Conservation (phyloP, 2,797 vertebrate genomes). For the Rhodeus uyekii region DNA sequence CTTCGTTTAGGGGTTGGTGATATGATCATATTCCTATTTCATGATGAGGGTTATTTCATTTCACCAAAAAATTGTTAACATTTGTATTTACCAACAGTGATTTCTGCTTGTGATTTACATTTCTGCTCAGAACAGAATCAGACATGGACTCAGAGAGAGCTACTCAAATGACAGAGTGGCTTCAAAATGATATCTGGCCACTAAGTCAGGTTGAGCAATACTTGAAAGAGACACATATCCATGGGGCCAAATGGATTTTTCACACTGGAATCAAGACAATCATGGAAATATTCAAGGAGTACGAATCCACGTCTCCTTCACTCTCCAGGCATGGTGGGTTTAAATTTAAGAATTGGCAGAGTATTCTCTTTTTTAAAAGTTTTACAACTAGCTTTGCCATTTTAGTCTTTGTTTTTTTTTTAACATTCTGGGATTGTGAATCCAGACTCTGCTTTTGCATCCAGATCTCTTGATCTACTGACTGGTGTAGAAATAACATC, state of each 20-base stretch:
- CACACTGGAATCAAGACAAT: not conserved
- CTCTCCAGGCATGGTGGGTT: not conserved
- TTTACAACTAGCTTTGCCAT: not conserved
- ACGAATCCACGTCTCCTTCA: not conserved
- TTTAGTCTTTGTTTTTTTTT: not conserved
- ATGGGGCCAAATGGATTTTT: not conserved
- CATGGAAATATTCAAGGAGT: not conserved
- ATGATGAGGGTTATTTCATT: too few relatives aligned
- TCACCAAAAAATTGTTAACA: too few relatives aligned
- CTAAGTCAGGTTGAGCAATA: not conserved
- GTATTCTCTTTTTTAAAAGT: not conserved
- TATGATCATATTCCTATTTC: too few relatives aligned
- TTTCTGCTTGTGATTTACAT: not conserved
- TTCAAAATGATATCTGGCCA: not conserved
- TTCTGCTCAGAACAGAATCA: not conserved
- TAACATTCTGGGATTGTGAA: not conserved
- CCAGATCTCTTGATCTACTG: not conserved
- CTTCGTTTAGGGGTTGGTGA: too few relatives aligned
- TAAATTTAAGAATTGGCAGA: not conserved
- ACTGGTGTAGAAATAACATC: not conserved
- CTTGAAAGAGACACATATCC: not conserved
- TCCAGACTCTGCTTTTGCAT: not conserved
- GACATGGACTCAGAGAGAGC: not conserved
- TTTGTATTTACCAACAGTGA: too few relatives aligned
- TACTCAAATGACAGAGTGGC: not conserved